These are phyloP conservation scores for Mesocentrotus franciscanus DNA, from an alignment of 53 echinoderm and acorn worm genomes.

Conservation along the genomic window DNA sequence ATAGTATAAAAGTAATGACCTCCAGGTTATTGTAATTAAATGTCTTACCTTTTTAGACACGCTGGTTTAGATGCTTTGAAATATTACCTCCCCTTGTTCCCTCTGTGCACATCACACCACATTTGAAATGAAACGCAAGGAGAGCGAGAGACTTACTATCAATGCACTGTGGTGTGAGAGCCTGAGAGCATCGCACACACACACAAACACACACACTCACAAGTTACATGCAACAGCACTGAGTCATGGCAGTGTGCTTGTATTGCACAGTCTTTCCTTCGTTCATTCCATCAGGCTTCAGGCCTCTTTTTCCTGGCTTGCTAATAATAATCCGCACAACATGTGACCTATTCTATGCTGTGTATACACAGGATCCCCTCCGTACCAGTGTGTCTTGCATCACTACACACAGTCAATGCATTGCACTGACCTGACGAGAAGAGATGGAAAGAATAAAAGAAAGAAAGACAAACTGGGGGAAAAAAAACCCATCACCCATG, in stretches of 20 bases:
- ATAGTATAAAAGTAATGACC: neutral
- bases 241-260: conserved; percentile 21
- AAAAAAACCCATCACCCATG: conserved; percentile 53
- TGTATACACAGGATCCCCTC: conserved; percentile 5
- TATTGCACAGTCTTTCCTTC: conserved; percentile 26
- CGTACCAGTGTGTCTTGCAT: conserved; percentile 28
- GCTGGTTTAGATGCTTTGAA: conserved; percentile 29
- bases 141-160: conserved; percentile 35
- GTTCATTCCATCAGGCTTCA: conserved; percentile 4
- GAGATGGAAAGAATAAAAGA: conserved; percentile 10
- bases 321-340: conserved; percentile 59
- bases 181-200: conserved; percentile 41
- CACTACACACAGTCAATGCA: conserved; percentile 52
- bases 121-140: conserved; percentile 58
- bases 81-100: conserved; percentile 28
- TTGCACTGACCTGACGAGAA: conserved; percentile 52
- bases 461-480: neutral
- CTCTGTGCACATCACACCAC: conserved; percentile 37
- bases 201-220: conserved; percentile 32
- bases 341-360: conserved; percentile 43
- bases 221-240: conserved; percentile 13
- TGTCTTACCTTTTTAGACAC: conserved; percentile 52
- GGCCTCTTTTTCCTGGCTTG: conserved; percentile 14
- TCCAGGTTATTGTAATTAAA: neutral
- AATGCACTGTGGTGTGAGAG: conserved; percentile 7